phyloP scores from a whole-genome alignment of 2,888 invertebrate species.

The Polietes domitor region DNA sequence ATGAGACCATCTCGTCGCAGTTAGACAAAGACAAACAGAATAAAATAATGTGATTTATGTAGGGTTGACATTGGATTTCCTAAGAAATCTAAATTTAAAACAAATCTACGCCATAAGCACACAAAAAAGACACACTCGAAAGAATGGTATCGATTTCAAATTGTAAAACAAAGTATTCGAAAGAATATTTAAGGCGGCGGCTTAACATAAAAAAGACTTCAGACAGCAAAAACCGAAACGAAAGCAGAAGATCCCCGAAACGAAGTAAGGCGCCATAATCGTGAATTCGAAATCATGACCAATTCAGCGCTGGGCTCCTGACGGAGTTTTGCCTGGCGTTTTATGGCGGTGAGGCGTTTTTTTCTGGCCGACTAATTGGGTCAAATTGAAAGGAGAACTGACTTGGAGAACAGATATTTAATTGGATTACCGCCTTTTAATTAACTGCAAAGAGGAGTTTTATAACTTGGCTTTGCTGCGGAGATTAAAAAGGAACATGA shows the following conservation, averaged over 20 bases:
- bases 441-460: slow-evolving; percentile 65
- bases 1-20: not conserved
- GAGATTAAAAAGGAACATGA: not conserved
- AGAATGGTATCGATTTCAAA: slow-evolving; percentile 27
- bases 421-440: slow-evolving; percentile 79
- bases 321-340: slow-evolving; percentile 10
- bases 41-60: slow-evolving; percentile 29
- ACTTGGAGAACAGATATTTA: slow-evolving; percentile 69
- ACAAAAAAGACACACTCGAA: not conserved
- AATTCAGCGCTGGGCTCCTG: too few species aligned
- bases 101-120: not conserved
- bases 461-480: not conserved
- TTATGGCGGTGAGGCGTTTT: not conserved
- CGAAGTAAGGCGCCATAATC: slow-evolving; percentile 64
- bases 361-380: slow-evolving; percentile 74
- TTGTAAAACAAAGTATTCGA: slow-evolving; percentile 27
- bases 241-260: not conserved
- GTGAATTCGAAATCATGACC: slow-evolving; percentile 62
- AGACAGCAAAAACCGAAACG: not conserved
- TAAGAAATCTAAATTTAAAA: slow-evolving; percentile 35
- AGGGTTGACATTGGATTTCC: slow-evolving; percentile 49
- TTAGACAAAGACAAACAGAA: not conserved
- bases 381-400: slow-evolving; percentile 69
- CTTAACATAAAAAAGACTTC: not conserved
- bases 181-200: slow-evolving; percentile 4